A percentile compares a stretch with the other conserved stretches of the same genome.
Evolutionary conservation across 92 coral and sea anemone genomes (phyloP).

Genomic region (Ricordea florida): DNA sequence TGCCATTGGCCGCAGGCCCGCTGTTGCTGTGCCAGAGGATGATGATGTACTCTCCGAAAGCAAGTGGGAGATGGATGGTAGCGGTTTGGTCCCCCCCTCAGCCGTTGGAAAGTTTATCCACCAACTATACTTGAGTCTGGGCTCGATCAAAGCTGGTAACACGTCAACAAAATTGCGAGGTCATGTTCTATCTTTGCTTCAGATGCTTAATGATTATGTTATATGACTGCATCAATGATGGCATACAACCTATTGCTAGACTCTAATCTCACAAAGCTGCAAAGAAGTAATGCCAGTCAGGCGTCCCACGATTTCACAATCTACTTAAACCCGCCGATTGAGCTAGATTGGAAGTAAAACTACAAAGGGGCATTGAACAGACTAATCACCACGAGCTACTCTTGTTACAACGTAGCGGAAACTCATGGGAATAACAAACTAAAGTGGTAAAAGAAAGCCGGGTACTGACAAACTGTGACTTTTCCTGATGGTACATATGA

Average conservation of each 20-base stretch:
- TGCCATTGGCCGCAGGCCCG: not conserved
- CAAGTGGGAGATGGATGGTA: not conserved
- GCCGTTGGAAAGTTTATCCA: not conserved
- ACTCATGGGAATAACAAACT: slow-evolving; percentile 10
- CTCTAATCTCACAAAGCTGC: not conserved
- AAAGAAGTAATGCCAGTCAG: not conserved
- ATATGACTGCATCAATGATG: not conserved
- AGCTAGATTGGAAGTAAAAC: not conserved
- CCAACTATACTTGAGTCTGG: not conserved
- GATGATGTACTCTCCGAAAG: not conserved
- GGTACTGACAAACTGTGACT: not conserved
- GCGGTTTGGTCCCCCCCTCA: not conserved
- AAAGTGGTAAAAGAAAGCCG: slow-evolving; percentile 1
- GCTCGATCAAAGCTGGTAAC: not conserved
- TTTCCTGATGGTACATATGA: not conserved
- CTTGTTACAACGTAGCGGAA: slow-evolving; percentile 4
- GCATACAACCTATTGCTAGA: not conserved
- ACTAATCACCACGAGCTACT: slow-evolving; percentile 11
- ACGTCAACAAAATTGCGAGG: not conserved
- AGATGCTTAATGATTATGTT: not conserved
- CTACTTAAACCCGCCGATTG: not conserved
- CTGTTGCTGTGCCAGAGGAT: not conserved
- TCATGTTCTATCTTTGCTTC: not conserved
- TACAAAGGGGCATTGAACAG: not conserved
- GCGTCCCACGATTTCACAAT: not conserved